Conservation (phyloP, 2,888 invertebrate genomes). For the Tenthredo amoena region DNA sequence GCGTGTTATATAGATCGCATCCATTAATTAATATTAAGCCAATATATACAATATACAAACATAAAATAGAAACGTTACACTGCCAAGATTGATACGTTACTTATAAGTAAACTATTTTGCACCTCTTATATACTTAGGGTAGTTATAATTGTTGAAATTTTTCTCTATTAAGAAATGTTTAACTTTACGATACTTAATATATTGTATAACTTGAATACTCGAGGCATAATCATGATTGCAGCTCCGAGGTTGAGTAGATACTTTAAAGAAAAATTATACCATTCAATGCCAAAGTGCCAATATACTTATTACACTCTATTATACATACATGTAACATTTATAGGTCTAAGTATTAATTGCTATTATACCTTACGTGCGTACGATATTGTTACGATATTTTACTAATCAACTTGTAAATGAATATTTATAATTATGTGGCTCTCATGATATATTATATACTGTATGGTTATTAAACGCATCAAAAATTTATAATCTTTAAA, state of each 20-base stretch:
- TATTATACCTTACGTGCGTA: constrained; percentile 9
- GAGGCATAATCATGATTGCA: not conserved
- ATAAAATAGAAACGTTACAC: constrained; percentile 51
- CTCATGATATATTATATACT: constrained; percentile 31
- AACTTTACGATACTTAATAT: constrained; percentile 8
- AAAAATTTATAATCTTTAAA: not conserved
- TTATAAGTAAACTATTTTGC: constrained; percentile 56
- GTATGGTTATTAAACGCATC: constrained; percentile 28
- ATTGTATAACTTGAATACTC: not conserved
- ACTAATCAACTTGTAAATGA: not conserved
- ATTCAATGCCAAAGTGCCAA: constrained; percentile 19
- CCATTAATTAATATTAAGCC: not conserved
- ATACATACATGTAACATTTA: constrained; percentile 8
- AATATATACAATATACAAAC: not conserved
- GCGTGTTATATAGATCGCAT: not conserved
- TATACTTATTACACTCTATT: constrained; percentile 13
- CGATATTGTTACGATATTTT: not conserved
- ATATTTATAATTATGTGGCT: not conserved
- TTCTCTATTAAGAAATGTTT: not conserved
- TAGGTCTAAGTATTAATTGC: constrained; percentile 49
- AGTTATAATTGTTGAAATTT: constrained; percentile 8
- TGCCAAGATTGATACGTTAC: constrained; percentile 53
- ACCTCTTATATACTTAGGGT: constrained; percentile 54
- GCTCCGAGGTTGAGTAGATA: not conserved
- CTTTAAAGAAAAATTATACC: not conserved